These are phyloP conservation scores for Paramisgurnus dabryanus DNA, from an alignment of 2,113 vertebrate genomes.

Conservation along the genomic window DNA sequence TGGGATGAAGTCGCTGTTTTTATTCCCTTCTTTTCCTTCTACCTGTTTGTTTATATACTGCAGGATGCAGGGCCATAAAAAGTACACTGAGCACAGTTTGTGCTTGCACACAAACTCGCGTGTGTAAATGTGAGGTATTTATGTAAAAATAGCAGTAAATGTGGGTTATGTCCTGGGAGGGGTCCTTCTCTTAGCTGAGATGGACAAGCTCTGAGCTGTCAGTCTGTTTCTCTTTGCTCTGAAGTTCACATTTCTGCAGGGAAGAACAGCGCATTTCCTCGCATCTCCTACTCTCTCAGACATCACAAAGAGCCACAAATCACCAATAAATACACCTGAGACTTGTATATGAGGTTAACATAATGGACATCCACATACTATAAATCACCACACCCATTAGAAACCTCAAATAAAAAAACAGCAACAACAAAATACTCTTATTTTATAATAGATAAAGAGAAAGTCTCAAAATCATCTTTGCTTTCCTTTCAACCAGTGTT, in stretches of 20 bases:
- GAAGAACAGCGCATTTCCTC: slow-evolving; percentile 34
- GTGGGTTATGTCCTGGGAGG: slow-evolving; percentile 59
- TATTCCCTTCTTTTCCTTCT: neutral
- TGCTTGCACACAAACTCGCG: slow-evolving; percentile 18
- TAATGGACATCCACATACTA: neutral
- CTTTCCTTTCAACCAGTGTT: slow-evolving; percentile 8
- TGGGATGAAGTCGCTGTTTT: neutral
- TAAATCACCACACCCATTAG: neutral
- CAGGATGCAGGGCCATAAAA: neutral
- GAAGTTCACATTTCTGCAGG: slow-evolving; percentile 38
- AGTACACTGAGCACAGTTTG: neutral
- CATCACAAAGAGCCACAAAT: slow-evolving; percentile 7
- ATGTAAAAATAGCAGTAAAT: slow-evolving; percentile 57
- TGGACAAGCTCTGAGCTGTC: slow-evolving; percentile 55
- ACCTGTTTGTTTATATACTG: neutral
- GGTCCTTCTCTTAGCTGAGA: slow-evolving; percentile 43
- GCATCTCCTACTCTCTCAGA: slow-evolving; percentile 35
- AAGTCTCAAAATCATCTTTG: slow-evolving; percentile 11
- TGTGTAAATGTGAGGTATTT: slow-evolving; percentile 39
- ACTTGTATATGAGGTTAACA: neutral
- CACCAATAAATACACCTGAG: neutral
- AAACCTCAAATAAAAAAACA: neutral
- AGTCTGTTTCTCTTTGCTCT: slow-evolving; percentile 45
- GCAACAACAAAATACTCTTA: neutral
- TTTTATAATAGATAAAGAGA: neutral